Evolutionary conservation across 2,113 vertebrate genomes (phyloP).

Genomic region (Crotalus helleri): DNA sequence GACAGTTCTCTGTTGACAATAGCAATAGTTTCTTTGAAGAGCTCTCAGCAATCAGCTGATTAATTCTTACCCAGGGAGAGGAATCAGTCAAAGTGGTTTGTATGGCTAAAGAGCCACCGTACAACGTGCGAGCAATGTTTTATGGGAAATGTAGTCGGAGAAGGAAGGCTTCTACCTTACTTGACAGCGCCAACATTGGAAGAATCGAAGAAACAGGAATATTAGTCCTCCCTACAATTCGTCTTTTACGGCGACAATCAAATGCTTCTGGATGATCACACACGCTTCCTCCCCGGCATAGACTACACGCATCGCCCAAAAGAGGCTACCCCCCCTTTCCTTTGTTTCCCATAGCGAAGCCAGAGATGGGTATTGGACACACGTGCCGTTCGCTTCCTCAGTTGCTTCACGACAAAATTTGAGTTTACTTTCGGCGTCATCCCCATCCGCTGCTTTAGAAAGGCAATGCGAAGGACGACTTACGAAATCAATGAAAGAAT

Average conservation of each 20-base stretch:
- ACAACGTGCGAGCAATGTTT: neutral
- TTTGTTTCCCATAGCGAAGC: neutral
- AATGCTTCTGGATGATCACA: neutral
- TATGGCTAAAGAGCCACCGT: neutral
- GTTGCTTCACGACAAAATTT: neutral
- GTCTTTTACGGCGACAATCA: neutral
- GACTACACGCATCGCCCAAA: neutral
- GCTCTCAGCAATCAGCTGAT: constrained; percentile 24
- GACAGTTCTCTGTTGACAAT: neutral
- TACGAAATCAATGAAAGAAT: neutral
- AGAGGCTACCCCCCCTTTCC: neutral
- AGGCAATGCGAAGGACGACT: neutral
- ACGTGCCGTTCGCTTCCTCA: neutral
- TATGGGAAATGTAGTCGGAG: constrained; percentile 26
- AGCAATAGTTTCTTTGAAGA: constrained; percentile 17
- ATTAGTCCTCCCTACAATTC: neutral
- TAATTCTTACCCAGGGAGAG: neutral
- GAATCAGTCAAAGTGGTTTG: neutral
- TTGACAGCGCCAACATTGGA: neutral
- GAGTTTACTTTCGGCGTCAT: neutral
- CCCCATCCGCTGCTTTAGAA: neutral
- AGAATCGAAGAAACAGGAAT: neutral
- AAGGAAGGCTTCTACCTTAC: neutral
- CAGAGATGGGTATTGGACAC: neutral
- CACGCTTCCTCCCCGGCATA: neutral